Conservation (phyloP, 2,888 invertebrate species). For the Cryptophagus acutangulus region DNA sequence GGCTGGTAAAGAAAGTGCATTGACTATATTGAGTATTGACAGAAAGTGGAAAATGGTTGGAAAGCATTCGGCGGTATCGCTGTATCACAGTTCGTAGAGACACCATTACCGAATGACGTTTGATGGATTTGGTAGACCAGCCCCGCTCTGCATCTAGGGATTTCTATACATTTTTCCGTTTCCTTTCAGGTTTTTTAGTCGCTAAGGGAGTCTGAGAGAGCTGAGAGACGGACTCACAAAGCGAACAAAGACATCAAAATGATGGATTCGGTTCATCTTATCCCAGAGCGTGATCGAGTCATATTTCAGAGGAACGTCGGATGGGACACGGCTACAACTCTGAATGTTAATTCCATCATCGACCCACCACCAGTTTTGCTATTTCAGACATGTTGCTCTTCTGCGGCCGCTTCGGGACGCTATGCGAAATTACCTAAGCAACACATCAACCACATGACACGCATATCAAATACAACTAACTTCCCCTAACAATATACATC, state of each 20-base stretch:
- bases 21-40: too few relatives aligned
- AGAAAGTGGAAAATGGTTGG: constrained; percentile 22
- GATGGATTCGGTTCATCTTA: constrained; percentile 52
- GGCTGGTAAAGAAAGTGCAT: neutral
- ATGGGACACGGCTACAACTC: constrained; percentile 45
- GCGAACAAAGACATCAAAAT: constrained; percentile 53
- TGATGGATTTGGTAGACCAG: constrained; percentile 44
- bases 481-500: too few relatives aligned
- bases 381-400: constrained; percentile 40
- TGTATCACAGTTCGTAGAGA: constrained; percentile 38
- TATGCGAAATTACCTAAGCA: constrained; percentile 36
- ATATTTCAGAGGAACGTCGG: constrained; percentile 47
- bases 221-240: constrained; percentile 38
- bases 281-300: constrained; percentile 51
- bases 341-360: constrained; percentile 49
- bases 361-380: constrained; percentile 38
- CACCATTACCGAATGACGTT: constrained; percentile 45
- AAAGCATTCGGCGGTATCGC: constrained; percentile 22
- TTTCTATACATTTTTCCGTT: constrained; percentile 42
- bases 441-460: constrained; percentile 32
- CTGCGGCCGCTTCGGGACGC: constrained; percentile 21
- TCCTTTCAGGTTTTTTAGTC: constrained; percentile 41
- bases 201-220: constrained; percentile 35
- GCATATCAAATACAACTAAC: constrained; percentile 21
- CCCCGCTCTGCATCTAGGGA: constrained; percentile 43